These are phyloP conservation scores for Pelecanoides urinatrix DNA, from an alignment of 2,113 vertebrate genomes.

Conservation along the genomic window DNA sequence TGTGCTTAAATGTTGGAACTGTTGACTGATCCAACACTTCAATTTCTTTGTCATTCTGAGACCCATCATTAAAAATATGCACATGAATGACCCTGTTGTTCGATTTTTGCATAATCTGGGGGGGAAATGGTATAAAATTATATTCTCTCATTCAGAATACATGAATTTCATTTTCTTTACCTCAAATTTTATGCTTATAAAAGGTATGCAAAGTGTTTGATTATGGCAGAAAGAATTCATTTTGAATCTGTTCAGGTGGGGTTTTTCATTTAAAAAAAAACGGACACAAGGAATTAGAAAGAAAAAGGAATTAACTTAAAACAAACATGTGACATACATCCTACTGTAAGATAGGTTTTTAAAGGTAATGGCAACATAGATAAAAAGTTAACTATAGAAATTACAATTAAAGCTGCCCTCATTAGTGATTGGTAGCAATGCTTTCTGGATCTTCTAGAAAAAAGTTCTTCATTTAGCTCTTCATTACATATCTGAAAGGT, in stretches of 20 bases:
- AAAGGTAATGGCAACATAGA: background rate
- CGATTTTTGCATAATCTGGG: background rate
- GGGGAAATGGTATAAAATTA: background rate
- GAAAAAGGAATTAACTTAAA: background rate
- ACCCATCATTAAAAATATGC: constrained; percentile 51
- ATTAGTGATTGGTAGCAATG: background rate
- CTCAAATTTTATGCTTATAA: background rate
- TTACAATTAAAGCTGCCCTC: background rate
- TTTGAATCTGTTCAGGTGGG: background rate
- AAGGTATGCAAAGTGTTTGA: background rate
- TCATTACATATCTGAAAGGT: background rate
- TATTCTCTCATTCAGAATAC: background rate
- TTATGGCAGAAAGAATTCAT: background rate
- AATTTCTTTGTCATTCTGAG: constrained; percentile 22
- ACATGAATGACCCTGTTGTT: constrained; percentile 11
- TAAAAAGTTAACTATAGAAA: background rate
- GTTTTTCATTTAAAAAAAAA: background rate
- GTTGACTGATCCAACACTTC: constrained; percentile 9
- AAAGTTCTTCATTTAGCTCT: background rate
- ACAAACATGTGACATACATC: background rate
- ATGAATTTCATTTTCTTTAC: constrained; percentile 13
- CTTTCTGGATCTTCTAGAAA: background rate
- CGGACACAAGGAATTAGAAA: background rate
- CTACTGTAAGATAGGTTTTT: background rate
- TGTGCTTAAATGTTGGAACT: constrained; percentile 2